These are phyloP conservation scores for Heterodera schachtii DNA, from an alignment of 1,140 invertebrate genomes.

Conservation along the genomic window DNA sequence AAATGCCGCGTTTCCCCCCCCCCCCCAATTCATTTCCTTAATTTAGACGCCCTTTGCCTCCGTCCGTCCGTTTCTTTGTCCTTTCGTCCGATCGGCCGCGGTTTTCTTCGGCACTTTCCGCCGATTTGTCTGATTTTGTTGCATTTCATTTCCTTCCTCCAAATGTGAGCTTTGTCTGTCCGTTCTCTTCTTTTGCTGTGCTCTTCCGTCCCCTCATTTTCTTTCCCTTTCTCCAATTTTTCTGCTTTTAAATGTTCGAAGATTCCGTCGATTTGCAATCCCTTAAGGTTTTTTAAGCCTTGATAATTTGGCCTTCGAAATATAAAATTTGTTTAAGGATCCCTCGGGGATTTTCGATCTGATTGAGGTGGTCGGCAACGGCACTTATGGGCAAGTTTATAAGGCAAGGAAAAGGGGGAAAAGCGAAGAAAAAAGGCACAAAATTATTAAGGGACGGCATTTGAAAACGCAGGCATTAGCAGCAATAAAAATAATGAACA, in stretches of 20 bases:
- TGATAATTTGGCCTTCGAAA: not conserved
- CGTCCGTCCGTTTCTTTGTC: not conserved
- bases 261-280: conserved; percentile 11
- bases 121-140: not conserved
- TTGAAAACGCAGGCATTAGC: conserved; percentile 98
- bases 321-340: conserved; percentile 73
- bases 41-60: not conserved
- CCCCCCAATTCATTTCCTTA: not conserved
- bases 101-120: not conserved
- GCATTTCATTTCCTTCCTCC: not conserved
- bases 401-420: conserved; percentile 70
- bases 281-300: conserved; percentile 1
- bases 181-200: not conserved
- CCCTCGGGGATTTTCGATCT: conserved; percentile 99
- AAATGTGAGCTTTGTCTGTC: not conserved
- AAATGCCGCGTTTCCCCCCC: too few relatives aligned
- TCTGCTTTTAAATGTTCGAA: not conserved
- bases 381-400: conserved; percentile 99
- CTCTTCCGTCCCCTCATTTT: not conserved
- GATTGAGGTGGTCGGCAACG: conserved; percentile 99
- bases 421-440: conserved; percentile 23
- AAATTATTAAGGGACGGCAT: conserved; percentile 82
- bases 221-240: not conserved
- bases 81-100: too few relatives aligned
- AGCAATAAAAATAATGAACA: conserved; percentile 99